These are phyloP conservation scores for Cephus runcator DNA, from an alignment of 2,888 invertebrate genomes.

Conservation along the genomic window DNA sequence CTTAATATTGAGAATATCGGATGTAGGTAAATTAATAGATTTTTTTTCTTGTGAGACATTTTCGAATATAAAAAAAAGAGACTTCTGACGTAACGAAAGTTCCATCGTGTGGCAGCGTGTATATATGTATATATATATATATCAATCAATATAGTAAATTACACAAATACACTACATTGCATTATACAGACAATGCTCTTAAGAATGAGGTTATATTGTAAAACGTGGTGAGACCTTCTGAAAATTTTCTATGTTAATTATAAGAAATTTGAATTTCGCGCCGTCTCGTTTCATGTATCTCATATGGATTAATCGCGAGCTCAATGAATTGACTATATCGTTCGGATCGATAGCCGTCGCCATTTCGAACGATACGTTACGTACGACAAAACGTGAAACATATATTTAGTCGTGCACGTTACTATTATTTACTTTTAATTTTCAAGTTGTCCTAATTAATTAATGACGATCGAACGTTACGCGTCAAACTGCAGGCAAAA, in stretches of 20 bases:
- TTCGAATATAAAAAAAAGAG: not conserved
- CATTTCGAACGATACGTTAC: not conserved
- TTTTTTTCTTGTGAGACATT: not conserved
- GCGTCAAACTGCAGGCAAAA: too few relatives aligned
- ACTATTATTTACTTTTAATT: not conserved
- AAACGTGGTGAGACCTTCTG: not conserved
- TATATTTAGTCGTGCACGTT: not conserved
- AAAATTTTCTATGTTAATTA: not conserved
- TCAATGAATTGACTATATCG: not conserved
- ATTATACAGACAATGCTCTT: not conserved
- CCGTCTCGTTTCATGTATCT: not conserved
- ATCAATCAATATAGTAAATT: not conserved
- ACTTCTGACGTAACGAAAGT: not conserved
- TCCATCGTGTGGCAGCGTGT: not conserved
- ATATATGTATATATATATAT: not conserved
- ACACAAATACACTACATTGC: not conserved
- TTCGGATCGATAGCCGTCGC: not conserved
- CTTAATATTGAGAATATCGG: not conserved
- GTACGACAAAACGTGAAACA: not conserved
- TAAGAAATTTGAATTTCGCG: not conserved
- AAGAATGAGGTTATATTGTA: not conserved
- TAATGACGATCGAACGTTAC: not conserved
- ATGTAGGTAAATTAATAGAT: not conserved
- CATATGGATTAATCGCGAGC: not conserved
- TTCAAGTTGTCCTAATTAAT: not conserved